Conservation (phyloP, 2,113 vertebrate genomes). For the Neogale vison region DNA sequence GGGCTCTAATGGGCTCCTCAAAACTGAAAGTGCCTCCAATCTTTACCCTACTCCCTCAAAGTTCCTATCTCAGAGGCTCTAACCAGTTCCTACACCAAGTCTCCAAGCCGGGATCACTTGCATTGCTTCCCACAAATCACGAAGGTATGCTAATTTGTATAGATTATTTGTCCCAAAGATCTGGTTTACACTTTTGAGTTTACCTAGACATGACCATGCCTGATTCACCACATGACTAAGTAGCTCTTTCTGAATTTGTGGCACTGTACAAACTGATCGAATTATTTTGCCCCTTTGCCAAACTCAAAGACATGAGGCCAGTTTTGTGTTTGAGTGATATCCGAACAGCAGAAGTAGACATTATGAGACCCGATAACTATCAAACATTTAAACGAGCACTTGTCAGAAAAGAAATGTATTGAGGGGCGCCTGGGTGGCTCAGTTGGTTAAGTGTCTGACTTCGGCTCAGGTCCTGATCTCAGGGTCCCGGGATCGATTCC, state of each 20-base stretch:
- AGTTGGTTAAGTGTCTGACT: not conserved
- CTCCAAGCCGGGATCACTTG: not conserved
- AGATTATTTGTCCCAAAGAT: not conserved
- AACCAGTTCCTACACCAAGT: not conserved
- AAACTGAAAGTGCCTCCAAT: not conserved
- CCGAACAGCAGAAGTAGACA: not conserved
- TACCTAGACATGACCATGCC: not conserved
- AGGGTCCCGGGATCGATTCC: not conserved
- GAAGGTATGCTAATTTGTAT: not conserved
- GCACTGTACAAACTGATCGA: not conserved
- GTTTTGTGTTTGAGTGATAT: constrained; percentile 6
- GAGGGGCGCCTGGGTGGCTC: not conserved
- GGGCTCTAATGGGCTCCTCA: not conserved
- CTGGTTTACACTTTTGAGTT: not conserved
- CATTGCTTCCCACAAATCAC: not conserved
- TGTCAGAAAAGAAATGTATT: not conserved
- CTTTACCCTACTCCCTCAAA: not conserved
- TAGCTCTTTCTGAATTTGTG: not conserved
- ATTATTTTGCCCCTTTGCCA: not conserved
- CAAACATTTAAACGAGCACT: not conserved
- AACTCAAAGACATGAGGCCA: not conserved
- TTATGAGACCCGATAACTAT: not conserved
- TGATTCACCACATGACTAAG: not conserved
- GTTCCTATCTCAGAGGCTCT: not conserved
- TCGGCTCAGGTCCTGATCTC: not conserved